Evolutionary conservation across 2,888 invertebrate species (phyloP).

Genomic region (Chaitophorus viminalis): DNA sequence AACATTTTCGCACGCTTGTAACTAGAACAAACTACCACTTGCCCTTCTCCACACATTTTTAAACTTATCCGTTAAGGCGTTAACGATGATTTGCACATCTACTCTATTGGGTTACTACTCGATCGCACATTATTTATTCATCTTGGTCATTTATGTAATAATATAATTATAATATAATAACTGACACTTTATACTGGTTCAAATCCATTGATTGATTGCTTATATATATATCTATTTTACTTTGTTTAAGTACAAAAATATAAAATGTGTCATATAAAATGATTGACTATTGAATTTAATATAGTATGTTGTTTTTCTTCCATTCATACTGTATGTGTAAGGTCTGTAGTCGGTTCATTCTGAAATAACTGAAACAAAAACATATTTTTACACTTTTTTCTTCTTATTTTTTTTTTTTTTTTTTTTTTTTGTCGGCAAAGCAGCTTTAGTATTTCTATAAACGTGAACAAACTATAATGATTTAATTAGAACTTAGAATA

Average conservation of each 20-base stretch:
- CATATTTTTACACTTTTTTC: not conserved
- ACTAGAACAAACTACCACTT: not conserved
- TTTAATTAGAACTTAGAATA: not conserved
- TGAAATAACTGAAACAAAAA: not conserved
- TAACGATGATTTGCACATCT: not conserved
- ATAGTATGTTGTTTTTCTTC: not conserved
- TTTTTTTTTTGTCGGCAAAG: not conserved
- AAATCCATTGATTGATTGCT: too few relatives aligned
- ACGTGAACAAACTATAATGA: not conserved
- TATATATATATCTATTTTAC: too few relatives aligned
- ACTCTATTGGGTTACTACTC: not conserved
- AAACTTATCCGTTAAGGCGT: not conserved
- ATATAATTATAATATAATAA: not conserved
- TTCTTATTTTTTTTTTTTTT: too few relatives aligned
- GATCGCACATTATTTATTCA: not conserved
- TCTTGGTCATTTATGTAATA: not conserved
- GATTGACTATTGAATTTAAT: not conserved
- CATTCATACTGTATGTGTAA: not conserved
- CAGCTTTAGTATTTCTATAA: not conserved
- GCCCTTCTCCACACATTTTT: not conserved
- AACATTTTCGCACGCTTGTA: not conserved
- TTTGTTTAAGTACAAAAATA: too few relatives aligned
- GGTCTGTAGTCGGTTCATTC: not conserved
- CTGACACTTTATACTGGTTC: too few relatives aligned
- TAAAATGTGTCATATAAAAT: slow-evolving; percentile 8